Evolutionary conservation across 2,888 invertebrate species (phyloP).

Genomic region (Notodonta ziczac): DNA sequence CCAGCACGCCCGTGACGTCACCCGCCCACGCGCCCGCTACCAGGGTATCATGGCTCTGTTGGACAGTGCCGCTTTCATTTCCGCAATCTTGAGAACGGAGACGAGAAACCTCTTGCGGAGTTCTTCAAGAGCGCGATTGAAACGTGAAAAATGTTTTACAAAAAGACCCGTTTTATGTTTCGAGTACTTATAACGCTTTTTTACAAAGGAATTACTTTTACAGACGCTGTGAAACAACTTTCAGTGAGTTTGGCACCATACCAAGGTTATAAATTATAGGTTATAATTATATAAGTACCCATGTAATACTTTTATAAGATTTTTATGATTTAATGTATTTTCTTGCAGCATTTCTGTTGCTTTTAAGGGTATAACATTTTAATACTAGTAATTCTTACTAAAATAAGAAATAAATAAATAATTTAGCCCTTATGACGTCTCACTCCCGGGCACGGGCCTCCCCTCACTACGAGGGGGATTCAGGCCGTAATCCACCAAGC

Average conservation of each 20-base stretch:
- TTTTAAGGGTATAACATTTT: neutral
- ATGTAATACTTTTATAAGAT: neutral
- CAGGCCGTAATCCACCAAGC: too few species aligned
- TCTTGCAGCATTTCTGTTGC: neutral
- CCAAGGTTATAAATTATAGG: neutral
- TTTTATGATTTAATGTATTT: neutral
- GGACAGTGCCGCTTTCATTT: conserved; percentile 28
- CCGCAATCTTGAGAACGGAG: conserved; percentile 17
- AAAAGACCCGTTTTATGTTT: conserved; percentile 6
- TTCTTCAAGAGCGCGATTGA: conserved; percentile 13
- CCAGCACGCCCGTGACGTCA: conserved; percentile 36
- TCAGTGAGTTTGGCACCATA: neutral
- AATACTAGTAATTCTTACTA: too few species aligned
- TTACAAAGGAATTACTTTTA: conserved; percentile 1
- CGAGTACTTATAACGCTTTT: conserved; percentile 1
- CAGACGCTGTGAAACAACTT: neutral
- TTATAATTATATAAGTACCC: neutral
- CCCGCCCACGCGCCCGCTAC: conserved; percentile 20
- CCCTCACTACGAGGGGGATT: too few species aligned
- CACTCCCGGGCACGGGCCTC: too few species aligned
- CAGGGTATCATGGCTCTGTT: conserved; percentile 23
- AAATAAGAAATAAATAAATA: too few species aligned
- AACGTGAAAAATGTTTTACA: conserved; percentile 10
- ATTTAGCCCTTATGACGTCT: too few species aligned
- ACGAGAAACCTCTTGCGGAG: conserved; percentile 10